Percentiles rank a stretch among this genome's conserved stretches.
phyloP scores from a whole-genome alignment of 2,113 vertebrate species.

The Sylvia atricapilla region DNA sequence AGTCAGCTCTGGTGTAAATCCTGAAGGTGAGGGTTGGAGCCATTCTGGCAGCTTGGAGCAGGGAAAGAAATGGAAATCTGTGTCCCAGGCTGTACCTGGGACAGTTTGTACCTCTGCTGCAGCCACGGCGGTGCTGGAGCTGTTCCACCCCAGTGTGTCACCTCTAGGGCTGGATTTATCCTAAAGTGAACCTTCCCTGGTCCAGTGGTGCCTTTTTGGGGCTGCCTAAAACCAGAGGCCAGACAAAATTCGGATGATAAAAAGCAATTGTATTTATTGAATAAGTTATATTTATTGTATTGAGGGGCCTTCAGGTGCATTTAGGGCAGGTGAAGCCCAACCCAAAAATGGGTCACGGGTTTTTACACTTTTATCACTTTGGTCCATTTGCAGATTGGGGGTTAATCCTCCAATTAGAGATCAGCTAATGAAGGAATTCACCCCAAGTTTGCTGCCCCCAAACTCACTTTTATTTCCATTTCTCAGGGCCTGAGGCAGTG shows the following conservation, averaged over 20 bases:
- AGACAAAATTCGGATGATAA: not conserved
- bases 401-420: not conserved
- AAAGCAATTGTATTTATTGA: not conserved
- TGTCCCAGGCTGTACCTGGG: too few species aligned
- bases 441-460: not conserved
- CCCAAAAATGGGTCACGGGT: not conserved
- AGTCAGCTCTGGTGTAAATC: not conserved
- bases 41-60: not conserved
- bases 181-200: not conserved
- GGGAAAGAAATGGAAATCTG: not conserved
- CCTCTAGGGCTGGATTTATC: fast-evolving
- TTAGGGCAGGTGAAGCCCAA: not conserved
- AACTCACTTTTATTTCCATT: not conserved
- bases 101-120: not conserved
- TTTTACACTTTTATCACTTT: not conserved
- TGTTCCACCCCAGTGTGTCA: not conserved
- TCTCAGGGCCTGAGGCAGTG: not conserved
- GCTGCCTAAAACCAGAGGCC: not conserved
- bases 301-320: not conserved
- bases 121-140: not conserved
- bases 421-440: not conserved
- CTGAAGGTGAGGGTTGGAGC: too few species aligned
- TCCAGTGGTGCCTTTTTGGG: not conserved
- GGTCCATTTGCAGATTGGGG: not conserved
- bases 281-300: too few species aligned